Base-by-base conservation (phyloP, 2,797 vertebrate genomes). In the Sphenodon punctatus region DNA sequence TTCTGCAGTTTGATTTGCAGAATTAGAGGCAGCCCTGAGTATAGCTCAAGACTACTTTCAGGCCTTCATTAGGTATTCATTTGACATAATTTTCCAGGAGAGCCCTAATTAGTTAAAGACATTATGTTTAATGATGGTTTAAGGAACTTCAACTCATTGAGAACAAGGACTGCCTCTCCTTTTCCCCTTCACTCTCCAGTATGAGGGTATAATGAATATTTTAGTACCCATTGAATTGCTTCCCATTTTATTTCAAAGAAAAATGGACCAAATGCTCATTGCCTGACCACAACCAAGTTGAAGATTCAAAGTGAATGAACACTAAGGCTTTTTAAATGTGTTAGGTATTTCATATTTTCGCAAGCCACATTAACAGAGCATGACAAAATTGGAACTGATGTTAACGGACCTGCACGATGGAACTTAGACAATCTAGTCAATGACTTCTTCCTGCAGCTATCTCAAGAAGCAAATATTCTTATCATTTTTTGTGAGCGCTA, bases 1-100 rank as follows among this genome's bases (percentile, higher is more conserved):
- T 16, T 67, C 30, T 64, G 61, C 42, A 39, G 78, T 77, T 48
- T 67, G 10, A 17, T 39, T 75, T 69, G 70, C 34, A 63, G n/a
- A n/a, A n/a, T 43, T 34, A 17, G 67, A 77, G 61, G 55, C 56
- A 82, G 60, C 89, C 68, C 42, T 64, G 39, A 68, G 49, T 19
- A 78, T 65, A 83, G 85, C 49, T 88, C 32, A 53, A 73, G 68
- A 75, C 59, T 74, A 87, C 48, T 84, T 74, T 30, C 41, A 74
- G 75, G 38, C 34, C 46, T 70, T 85, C 55, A 58, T 46, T 87
- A 80, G 27, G 39, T 3, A 91, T 76, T 89, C 43, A 79, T 68
- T 86, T 46, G 68, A 82, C 25, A 89, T 48, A 69, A 51, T 90
- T 92, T 93, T 88, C 86, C 82, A 91, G 71, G 73, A 89, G n/a